These are phyloP conservation scores for Dreissena polymorpha DNA, from an alignment of 1,140 invertebrate genomes.

Conservation along the genomic window DNA sequence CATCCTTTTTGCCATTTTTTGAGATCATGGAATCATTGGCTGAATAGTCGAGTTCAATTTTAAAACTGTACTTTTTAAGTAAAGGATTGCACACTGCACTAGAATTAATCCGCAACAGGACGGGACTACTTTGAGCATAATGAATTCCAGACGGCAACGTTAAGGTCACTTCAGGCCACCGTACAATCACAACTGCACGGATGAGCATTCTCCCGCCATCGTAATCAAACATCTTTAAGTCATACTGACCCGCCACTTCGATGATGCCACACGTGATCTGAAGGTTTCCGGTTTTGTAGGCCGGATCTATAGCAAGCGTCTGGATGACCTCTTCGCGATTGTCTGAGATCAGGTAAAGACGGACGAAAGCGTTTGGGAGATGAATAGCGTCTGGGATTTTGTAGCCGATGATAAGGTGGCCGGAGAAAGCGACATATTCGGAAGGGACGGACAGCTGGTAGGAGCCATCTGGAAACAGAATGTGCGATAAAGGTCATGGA, in stretches of 20 bases:
- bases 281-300: conserved; percentile 23
- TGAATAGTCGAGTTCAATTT: conserved; percentile 45
- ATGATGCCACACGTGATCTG: conserved; percentile 41
- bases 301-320: conserved; percentile 18
- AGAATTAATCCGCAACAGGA: conserved; percentile 35
- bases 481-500: too few relatives aligned
- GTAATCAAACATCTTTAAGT: conserved; percentile 44
- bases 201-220: conserved; percentile 24
- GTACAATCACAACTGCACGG: conserved; percentile 26
- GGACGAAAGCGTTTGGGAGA: conserved; percentile 42
- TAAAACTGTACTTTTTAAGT: conserved; percentile 42
- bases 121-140: conserved; percentile 51
- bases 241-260: conserved; percentile 48
- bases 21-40: conserved; percentile 23
- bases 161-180: conserved; percentile 35
- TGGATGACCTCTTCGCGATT: conserved; percentile 19
- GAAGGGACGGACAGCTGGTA: conserved; percentile 32
- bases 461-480: conserved; percentile 29
- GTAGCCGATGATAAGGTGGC: conserved; percentile 34
- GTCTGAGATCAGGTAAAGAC: conserved; percentile 22
- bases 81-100: conserved; percentile 40
- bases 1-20: conserved; percentile 17
- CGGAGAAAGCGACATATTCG: conserved; percentile 32
- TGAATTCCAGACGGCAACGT: conserved; percentile 28
- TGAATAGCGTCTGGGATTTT: conserved; percentile 28